A percentile compares a stretch with the other conserved stretches of the same genome.
Conservation (phyloP, 2,797 vertebrate species). For the Gephyroberyx darwinii region DNA sequence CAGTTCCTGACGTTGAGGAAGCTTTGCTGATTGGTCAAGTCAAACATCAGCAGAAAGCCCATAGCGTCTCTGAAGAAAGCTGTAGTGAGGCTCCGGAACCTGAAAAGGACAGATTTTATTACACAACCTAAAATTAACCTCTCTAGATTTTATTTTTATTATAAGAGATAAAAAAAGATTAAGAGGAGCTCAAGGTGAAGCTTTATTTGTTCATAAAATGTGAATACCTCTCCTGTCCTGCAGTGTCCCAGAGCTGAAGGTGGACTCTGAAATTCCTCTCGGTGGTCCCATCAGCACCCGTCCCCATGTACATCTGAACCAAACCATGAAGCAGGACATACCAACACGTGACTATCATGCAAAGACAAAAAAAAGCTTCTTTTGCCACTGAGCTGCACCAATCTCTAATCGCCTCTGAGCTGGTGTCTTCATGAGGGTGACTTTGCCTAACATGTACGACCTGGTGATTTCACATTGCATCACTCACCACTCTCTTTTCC, state of each 20-base stretch:
- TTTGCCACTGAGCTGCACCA: too few species aligned
- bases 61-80: constrained; percentile 98
- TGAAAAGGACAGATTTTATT: constrained; percentile 54
- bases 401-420: too few species aligned
- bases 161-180: not conserved
- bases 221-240: constrained; percentile 92
- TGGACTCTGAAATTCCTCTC: constrained; percentile 90
- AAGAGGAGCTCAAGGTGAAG: not conserved
- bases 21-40: constrained; percentile 95
- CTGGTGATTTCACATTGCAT: not conserved
- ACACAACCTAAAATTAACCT: not conserved
- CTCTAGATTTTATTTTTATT: too few species aligned
- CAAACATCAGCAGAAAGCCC: constrained; percentile 97
- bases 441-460: too few species aligned
- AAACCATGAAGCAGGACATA: constrained; percentile 21
- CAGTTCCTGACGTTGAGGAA: constrained; percentile 96
- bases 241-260: constrained; percentile 97
- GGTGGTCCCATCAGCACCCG: constrained; percentile 83
- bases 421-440: too few species aligned
- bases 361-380: not conserved
- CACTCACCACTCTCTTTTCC: constrained; percentile 96
- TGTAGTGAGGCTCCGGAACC: constrained; percentile 94
- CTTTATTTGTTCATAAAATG: not conserved
- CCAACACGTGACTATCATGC: not conserved
- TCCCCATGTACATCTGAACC: constrained; percentile 85